phyloP scores from a whole-genome alignment of 2,113 vertebrate species.

The Bos javanicus region DNA sequence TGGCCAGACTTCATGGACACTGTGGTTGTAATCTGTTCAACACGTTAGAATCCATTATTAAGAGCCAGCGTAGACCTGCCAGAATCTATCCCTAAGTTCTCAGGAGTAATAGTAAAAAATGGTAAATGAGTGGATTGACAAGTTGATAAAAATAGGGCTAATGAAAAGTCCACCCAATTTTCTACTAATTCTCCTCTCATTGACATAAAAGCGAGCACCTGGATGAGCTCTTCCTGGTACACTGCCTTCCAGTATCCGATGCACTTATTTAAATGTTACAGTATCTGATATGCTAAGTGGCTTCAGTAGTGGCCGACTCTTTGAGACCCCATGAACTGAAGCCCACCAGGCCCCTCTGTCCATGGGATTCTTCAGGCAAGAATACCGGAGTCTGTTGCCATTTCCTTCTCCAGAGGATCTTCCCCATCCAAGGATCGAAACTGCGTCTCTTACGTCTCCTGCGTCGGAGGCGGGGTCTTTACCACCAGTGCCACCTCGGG shows the following conservation, averaged over 20 bases:
- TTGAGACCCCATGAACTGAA: neutral
- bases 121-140: too few species aligned
- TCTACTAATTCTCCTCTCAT: neutral
- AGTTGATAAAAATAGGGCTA: neutral
- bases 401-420: neutral
- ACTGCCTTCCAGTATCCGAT: fast-evolving
- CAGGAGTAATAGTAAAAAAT: neutral
- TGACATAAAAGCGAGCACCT: neutral
- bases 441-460: neutral
- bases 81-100: neutral
- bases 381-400: neutral
- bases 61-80: neutral
- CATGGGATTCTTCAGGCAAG: neutral
- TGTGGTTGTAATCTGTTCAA: neutral
- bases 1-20: neutral
- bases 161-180: neutral
- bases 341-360: neutral
- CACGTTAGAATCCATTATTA: neutral
- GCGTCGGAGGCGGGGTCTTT: fast-evolving
- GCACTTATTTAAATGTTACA: neutral
- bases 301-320: neutral
- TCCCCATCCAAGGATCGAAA: neutral
- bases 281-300: neutral
- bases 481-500: neutral
- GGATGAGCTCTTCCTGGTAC: neutral